These are phyloP conservation scores for Beaufortia kweichowensis DNA, from an alignment of 2,113 vertebrate genomes.

Conservation along the genomic window DNA sequence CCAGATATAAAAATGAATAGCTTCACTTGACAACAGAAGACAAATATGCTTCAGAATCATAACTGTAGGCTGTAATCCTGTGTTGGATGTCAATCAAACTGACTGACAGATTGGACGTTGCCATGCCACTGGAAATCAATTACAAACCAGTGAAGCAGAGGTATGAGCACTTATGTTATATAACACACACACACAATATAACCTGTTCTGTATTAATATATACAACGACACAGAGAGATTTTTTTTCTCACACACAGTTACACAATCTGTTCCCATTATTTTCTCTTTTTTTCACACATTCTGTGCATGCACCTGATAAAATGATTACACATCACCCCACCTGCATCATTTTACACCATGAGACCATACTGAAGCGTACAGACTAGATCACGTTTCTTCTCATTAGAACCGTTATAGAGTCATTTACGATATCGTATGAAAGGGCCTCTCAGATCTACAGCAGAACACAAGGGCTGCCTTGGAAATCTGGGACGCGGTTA, in stretches of 20 bases:
- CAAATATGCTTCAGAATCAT: constrained; percentile 2
- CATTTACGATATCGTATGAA: constrained; percentile 28
- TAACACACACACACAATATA: neutral
- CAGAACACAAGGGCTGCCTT: neutral
- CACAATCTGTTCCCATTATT: constrained; percentile 1
- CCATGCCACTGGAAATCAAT: constrained; percentile 52
- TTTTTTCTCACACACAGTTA: too few relatives aligned
- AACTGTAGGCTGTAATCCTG: constrained; percentile 26
- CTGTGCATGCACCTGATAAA: constrained; percentile 11
- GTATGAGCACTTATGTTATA: constrained; percentile 9
- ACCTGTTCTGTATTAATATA: too few relatives aligned
- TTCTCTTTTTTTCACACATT: neutral
- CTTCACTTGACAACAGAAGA: neutral
- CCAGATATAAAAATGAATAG: neutral
- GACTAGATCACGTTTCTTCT: constrained; percentile 27
- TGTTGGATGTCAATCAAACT: constrained; percentile 48
- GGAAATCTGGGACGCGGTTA: neutral
- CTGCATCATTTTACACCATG: neutral
- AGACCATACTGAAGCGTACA: neutral
- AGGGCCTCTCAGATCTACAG: neutral
- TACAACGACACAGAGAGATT: too few relatives aligned
- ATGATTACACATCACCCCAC: constrained; percentile 6
- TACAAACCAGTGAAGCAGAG: constrained; percentile 50
- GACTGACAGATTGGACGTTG: constrained; percentile 50
- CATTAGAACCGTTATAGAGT: constrained; percentile 12